A percentile compares a stretch with the other conserved stretches of the same genome.
Conservation (phyloP, 2,888 invertebrate genomes). For the Rhagonycha lutea region DNA sequence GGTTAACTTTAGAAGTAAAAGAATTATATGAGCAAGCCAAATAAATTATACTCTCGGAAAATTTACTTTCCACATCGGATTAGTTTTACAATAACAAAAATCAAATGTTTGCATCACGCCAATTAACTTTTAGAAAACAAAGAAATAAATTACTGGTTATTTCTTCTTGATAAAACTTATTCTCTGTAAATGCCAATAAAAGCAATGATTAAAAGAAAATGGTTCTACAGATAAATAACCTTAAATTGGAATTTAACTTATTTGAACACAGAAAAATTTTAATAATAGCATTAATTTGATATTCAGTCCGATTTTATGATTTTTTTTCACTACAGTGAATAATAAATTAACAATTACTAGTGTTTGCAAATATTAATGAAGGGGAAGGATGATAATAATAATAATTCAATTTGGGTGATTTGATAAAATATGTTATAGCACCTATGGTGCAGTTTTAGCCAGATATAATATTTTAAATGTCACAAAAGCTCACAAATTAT, state of each 20-base stretch:
- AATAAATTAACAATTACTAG: not conserved
- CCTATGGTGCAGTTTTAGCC: not conserved
- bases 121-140: not conserved
- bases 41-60: not conserved
- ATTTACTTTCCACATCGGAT: not conserved
- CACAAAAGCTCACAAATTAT: constrained; percentile 8
- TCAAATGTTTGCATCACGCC: not conserved
- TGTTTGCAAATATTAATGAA: not conserved
- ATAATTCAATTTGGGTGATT: not conserved
- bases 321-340: not conserved
- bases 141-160: not conserved
- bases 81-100: not conserved
- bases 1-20: not conserved
- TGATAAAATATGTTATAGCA: not conserved
- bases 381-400: not conserved
- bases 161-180: not conserved
- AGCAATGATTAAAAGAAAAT: not conserved
- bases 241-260: not conserved
- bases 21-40: not conserved
- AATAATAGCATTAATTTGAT: not conserved
- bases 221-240: not conserved
- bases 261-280: not conserved
- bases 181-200: not conserved
- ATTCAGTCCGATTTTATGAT: not conserved
- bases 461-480: constrained; percentile 16